A percentile compares a stretch with the other conserved stretches of the same genome.
Evolutionary conservation across 2,113 vertebrate species (phyloP).

Genomic region (Seriola aureovittata): DNA sequence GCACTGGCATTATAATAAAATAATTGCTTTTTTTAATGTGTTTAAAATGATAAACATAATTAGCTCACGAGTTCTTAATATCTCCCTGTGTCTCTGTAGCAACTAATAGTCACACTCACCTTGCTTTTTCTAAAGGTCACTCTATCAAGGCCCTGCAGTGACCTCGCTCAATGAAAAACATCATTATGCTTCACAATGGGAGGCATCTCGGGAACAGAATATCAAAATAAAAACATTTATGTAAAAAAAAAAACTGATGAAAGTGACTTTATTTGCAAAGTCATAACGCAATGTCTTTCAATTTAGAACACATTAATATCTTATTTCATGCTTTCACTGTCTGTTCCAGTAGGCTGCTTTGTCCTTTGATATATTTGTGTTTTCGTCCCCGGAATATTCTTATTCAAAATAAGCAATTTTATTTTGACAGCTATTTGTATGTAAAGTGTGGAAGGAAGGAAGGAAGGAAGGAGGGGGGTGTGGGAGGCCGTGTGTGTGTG

Average conservation of each 20-base stretch:
- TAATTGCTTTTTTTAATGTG: neutral
- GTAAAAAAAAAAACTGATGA: constrained; percentile 62
- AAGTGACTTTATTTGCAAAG: constrained; percentile 75
- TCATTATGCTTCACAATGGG: neutral
- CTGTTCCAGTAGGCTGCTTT: constrained; percentile 73
- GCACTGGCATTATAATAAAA: neutral
- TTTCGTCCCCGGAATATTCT: constrained; percentile 72
- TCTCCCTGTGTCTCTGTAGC: neutral
- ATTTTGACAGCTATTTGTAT: constrained; percentile 88
- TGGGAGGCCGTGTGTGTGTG: too few relatives aligned
- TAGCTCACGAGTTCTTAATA: neutral
- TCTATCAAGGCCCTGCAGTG: neutral
- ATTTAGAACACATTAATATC: constrained; percentile 78
- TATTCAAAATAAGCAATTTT: constrained; percentile 84
- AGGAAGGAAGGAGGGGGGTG: too few relatives aligned
- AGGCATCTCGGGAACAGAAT: neutral
- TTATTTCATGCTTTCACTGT: constrained; percentile 76
- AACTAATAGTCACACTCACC: neutral
- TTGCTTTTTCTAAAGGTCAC: constrained; percentile 19
- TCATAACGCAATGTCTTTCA: constrained; percentile 63
- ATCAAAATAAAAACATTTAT: constrained; percentile 56
- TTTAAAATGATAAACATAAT: neutral
- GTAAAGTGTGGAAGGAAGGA: constrained; percentile 72
- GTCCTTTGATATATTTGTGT: constrained; percentile 72
- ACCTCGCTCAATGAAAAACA: constrained; percentile 35